phyloP scores from a whole-genome alignment of 2,797 vertebrate genomes.

The Darevskia nairensis region DNA sequence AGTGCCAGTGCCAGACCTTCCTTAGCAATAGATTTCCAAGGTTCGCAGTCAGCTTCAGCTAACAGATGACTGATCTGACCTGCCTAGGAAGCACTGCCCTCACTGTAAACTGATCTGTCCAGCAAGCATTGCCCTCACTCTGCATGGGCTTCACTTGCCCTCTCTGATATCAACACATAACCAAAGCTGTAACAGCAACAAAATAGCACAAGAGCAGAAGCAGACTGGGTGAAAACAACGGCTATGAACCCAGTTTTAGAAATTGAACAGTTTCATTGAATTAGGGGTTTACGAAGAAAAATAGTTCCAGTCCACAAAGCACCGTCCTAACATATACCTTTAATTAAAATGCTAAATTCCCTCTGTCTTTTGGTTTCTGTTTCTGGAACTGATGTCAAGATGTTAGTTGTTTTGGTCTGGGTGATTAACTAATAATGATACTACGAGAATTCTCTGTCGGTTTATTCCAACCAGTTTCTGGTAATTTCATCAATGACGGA shows the following conservation, averaged over 20 bases:
- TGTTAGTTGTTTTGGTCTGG: not conserved
- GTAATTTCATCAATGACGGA: slow-evolving; percentile 28
- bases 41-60: not conserved
- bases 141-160: not conserved
- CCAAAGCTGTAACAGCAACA: not conserved
- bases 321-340: not conserved
- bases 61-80: not conserved
- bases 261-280: not conserved
- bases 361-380: not conserved
- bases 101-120: not conserved
- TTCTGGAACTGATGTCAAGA: not conserved
- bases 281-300: not conserved
- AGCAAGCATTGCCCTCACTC: not conserved
- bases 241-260: not conserved
- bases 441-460: not conserved
- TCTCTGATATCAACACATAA: not conserved
- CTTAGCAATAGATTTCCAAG: not conserved
- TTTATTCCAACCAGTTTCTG: slow-evolving; percentile 6
- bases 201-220: not conserved
- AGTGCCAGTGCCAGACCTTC: too few relatives aligned
- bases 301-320: not conserved
- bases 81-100: not conserved
- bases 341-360: not conserved
- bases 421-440: not conserved
- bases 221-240: not conserved